These are phyloP conservation scores for Drosophila kepulauana DNA, from an alignment of 1,140 invertebrate genomes.

Conservation along the genomic window DNA sequence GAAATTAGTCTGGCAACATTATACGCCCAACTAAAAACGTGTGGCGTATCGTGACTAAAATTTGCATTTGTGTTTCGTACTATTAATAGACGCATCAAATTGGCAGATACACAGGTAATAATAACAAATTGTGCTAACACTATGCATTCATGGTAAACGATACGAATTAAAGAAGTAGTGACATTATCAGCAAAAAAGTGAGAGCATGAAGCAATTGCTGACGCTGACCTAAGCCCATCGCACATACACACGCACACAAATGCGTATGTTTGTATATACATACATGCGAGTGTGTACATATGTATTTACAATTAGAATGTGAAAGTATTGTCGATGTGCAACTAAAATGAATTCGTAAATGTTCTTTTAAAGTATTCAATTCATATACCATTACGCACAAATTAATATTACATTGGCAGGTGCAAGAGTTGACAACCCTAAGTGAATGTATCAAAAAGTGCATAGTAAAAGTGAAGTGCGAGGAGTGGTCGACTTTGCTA, in stretches of 20 bases:
- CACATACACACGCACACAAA: slow-evolving; percentile 42
- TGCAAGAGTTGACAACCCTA: slow-evolving; percentile 28
- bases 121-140: neutral
- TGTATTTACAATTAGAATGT: slow-evolving; percentile 57
- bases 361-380: slow-evolving; percentile 24
- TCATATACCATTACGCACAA: neutral
- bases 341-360: slow-evolving; percentile 36
- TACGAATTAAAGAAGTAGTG: neutral
- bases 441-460: slow-evolving; percentile 24
- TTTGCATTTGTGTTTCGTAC: slow-evolving; percentile 58
- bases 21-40: slow-evolving; percentile 65
- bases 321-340: slow-evolving; percentile 75
- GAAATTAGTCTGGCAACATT: slow-evolving; percentile 52
- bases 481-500: slow-evolving; percentile 15
- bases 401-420: neutral
- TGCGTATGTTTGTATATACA: slow-evolving; percentile 12
- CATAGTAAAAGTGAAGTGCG: slow-evolving; percentile 31
- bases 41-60: slow-evolving; percentile 63
- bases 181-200: slow-evolving; percentile 14
- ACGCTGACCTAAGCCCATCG: slow-evolving; percentile 73
- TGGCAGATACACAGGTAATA: slow-evolving; percentile 56
- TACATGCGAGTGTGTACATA: slow-evolving; percentile 16
- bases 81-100: slow-evolving; percentile 52
- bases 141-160: neutral
- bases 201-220: slow-evolving; percentile 30